Evolutionary conservation across 2,888 invertebrate species (phyloP).

Genomic region (Ormyrus nitidulus): DNA sequence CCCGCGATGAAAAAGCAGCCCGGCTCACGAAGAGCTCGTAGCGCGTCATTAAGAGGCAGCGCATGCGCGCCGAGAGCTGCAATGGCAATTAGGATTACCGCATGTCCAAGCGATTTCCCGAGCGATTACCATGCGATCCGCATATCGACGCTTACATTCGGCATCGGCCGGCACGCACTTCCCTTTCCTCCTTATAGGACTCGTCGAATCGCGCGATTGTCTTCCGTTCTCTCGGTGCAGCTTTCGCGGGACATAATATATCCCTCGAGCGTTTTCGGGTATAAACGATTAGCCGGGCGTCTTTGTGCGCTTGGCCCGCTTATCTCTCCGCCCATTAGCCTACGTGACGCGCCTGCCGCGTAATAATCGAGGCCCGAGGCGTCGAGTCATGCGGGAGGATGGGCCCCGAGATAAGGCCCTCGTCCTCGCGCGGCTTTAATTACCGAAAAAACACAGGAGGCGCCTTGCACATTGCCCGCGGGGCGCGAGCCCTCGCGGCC

Average conservation of each 20-base stretch:
- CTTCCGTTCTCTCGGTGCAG: no score
- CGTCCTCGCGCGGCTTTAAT: slow-evolving; percentile 51
- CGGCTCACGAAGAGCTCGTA: slow-evolving; percentile 1
- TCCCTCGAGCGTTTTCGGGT: not conserved
- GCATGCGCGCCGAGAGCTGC: not conserved
- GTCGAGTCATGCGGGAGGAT: slow-evolving; percentile 50
- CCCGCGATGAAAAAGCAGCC: no score
- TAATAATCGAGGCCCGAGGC: slow-evolving; percentile 38
- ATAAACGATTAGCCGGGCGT: not conserved
- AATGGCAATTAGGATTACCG: slow-evolving; percentile 32
- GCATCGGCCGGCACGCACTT: not conserved
- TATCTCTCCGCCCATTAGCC: slow-evolving; percentile 38
- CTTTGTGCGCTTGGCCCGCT: not conserved
- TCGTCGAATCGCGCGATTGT: no score
- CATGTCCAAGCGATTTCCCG: slow-evolving; percentile 7
- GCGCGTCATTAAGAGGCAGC: not conserved
- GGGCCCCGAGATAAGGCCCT: slow-evolving; percentile 47
- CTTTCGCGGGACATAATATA: no score
- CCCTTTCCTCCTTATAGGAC: no score
- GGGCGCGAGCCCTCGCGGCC: not conserved
- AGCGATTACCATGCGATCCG: not conserved
- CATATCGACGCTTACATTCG: not conserved
- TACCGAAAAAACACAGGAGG: slow-evolving; percentile 44
- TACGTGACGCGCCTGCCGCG: slow-evolving; percentile 48
- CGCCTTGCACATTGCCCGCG: not conserved